Evolutionary conservation across 2,888 invertebrate species (phyloP), one percentile per base, ranked within the genome.

Genomic region (Aphidoletes aphidimyza): DNA sequence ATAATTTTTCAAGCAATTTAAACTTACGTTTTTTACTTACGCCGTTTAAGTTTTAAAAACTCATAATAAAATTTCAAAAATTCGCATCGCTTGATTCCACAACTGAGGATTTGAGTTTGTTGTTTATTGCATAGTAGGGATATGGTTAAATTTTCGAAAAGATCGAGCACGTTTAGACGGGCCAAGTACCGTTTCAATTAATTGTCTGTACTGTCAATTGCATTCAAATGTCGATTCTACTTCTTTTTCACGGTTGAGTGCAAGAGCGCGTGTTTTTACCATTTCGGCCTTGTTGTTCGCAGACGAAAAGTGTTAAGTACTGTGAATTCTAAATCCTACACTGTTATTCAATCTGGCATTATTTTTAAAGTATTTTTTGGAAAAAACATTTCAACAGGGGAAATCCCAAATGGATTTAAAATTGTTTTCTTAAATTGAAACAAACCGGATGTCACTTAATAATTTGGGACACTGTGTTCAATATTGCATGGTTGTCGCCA

Each of bases 181-280:
- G n/a, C n/a, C n/a, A 81, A 81, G 81, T 81, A 81, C 81, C 81
- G 37, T 81, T 81, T 81, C 81, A 81, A 81, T 81, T 81, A 81
- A 81, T 81, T 81, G 81, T 81, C 81, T 81, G 81, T 37, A 81
- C 81, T 81, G 81, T 81, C 81, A 81, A 37, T 81, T 81, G 81
- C 81, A 81, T 81, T 81, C 37, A 81, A 81, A 81, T 81, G 37
- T 37, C 37, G 36, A 81, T 81, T 37, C 37, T n/a, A 19, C n/a
- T 30, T 81, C 81, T 81, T 81, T 81, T 81, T 81, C 22, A 81
- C 81, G 81, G 81, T 81, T 81, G 81, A 81, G n/a, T 81, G 81
- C 19, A 11, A 22, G n/a, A 81, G 37, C 22, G 81, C 81, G 81
- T 37, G 81, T 81, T 36, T 81, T n/a, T 37, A n/a, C 69, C 30